Conservation (phyloP, 2,888 invertebrate species). For the Hofmannophila pseudospretella region DNA sequence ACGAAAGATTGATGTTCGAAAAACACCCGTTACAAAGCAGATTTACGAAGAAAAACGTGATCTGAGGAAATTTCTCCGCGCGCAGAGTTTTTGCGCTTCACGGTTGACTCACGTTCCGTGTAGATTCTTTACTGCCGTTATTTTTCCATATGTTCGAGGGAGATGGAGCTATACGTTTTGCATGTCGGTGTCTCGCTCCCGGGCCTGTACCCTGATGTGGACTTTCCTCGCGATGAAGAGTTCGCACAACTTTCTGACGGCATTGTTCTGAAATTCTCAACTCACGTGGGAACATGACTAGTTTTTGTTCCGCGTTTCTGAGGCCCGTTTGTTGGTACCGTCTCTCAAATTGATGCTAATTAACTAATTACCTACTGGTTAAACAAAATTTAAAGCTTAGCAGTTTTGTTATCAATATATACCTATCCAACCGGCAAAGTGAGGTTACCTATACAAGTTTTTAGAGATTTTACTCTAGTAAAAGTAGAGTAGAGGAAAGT, state of each 20-base stretch:
- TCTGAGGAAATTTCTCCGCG: conserved; percentile 56
- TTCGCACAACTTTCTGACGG: conserved; percentile 11
- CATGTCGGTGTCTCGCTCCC: neutral
- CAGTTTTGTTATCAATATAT: too few relatives aligned
- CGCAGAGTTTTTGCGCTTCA: conserved; percentile 50
- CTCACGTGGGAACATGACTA: conserved; percentile 5
- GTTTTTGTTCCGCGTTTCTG: conserved; percentile 2
- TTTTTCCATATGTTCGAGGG: conserved; percentile 12
- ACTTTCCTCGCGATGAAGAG: conserved; percentile 10
- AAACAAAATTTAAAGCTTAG: too few relatives aligned
- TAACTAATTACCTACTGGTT: too few relatives aligned
- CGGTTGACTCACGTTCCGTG: conserved; percentile 53
- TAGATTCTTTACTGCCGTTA: conserved; percentile 23
- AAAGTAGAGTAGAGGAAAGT: too few relatives aligned
- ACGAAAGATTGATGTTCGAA: conserved; percentile 10
- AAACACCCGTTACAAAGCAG: conserved; percentile 52
- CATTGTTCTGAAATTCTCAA: conserved; percentile 6
- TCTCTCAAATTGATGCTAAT: too few relatives aligned
- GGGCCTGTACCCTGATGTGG: conserved; percentile 7
- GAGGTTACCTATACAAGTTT: too few relatives aligned
- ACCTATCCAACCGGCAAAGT: too few relatives aligned
- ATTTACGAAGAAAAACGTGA: conserved; percentile 53
- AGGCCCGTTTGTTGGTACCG: too few relatives aligned
- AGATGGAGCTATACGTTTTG: conserved; percentile 17
- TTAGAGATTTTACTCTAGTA: too few relatives aligned